Conservation (phyloP, 2,888 invertebrate genomes). For the Fissipunctia ypsillon region DNA sequence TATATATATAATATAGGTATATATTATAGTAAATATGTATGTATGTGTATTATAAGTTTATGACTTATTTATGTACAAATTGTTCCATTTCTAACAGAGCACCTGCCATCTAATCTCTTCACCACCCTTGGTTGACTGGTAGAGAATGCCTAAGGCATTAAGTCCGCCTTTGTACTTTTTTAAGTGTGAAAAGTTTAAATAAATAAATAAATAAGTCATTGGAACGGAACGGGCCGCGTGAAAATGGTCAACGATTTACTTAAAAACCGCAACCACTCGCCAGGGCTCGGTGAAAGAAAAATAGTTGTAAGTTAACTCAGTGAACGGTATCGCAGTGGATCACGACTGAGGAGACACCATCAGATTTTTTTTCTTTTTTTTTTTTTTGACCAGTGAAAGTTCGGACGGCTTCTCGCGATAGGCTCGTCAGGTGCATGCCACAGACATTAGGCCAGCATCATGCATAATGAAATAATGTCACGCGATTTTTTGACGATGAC, state of each 20-base stretch:
- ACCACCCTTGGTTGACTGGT: too few species aligned
- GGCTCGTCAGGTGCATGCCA: slow-evolving; percentile 67
- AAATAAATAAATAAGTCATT: too few species aligned
- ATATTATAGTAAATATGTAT: too few species aligned
- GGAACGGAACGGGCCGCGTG: slow-evolving; percentile 68
- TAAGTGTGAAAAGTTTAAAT: too few species aligned
- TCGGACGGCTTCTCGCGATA: slow-evolving; percentile 69
- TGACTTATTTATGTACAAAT: too few species aligned
- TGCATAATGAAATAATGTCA: slow-evolving; percentile 69
- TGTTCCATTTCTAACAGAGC: too few species aligned
- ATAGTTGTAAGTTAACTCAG: slow-evolving; percentile 60
- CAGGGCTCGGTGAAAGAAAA: slow-evolving; percentile 56
- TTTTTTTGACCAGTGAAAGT: slow-evolving; percentile 82
- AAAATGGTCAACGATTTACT: slow-evolving; percentile 66
- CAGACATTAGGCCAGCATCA: slow-evolving; percentile 70
- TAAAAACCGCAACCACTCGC: slow-evolving; percentile 67
- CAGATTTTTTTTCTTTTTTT: slow-evolving; percentile 61
- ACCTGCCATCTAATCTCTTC: too few species aligned
- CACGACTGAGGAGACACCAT: slow-evolving; percentile 71
- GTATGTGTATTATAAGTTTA: too few species aligned
- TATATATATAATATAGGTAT: too few species aligned
- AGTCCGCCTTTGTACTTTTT: too few species aligned
- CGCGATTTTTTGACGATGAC: slow-evolving; percentile 62
- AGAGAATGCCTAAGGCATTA: too few species aligned
- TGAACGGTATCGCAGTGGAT: slow-evolving; percentile 80